phyloP scores from a whole-genome alignment of 2,797 vertebrate genomes.

The Sarcophilus harrisii region DNA sequence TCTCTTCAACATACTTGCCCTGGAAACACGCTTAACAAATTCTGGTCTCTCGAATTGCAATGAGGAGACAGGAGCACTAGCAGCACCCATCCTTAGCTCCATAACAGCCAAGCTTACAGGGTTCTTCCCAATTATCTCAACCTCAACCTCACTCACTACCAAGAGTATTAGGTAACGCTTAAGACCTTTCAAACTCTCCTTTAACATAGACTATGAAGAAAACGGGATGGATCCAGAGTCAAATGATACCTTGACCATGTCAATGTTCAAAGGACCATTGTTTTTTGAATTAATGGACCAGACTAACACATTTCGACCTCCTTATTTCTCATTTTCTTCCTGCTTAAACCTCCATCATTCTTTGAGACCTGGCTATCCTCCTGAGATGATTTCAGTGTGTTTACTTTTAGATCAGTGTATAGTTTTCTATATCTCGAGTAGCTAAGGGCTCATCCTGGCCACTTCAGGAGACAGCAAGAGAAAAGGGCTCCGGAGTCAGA shows the following conservation, averaged over 20 bases:
- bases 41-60: not conserved
- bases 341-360: not conserved
- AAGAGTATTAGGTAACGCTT: not conserved
- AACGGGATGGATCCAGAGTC: not conserved
- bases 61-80: not conserved
- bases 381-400: not conserved
- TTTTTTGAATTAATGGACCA: not conserved
- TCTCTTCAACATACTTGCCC: not conserved
- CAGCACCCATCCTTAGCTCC: not conserved
- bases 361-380: not conserved
- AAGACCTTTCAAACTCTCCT: not conserved
- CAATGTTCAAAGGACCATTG: not conserved
- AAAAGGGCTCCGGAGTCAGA: not conserved
- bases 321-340: not conserved
- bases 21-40: not conserved
- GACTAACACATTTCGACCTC: not conserved
- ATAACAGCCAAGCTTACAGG: not conserved
- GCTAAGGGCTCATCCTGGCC: not conserved
- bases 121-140: not conserved
- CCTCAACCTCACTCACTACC: not conserved
- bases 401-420: not conserved
- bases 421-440: not conserved
- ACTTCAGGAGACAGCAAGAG: not conserved
- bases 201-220: not conserved
- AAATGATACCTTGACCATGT: not conserved